Conservation (phyloP, 2,113 vertebrate species). For the Trichechus manatus region DNA sequence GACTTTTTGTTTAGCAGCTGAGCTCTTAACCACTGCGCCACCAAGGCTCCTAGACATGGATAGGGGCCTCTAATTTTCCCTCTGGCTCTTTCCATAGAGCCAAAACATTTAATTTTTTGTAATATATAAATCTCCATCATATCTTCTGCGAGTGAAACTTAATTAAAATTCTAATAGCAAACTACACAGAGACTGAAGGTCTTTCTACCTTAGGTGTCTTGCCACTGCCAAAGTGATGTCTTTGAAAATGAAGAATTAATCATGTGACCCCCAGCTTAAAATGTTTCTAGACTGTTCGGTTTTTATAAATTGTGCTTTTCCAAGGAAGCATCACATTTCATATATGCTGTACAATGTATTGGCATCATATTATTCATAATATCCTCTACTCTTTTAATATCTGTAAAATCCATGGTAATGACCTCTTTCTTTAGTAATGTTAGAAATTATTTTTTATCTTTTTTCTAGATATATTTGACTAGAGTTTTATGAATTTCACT, state of each 20-base stretch:
- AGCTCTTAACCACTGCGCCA: too few species aligned
- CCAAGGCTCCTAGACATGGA: too few species aligned
- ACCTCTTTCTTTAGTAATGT: too few species aligned
- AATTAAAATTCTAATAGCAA: background rate
- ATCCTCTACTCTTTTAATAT: too few species aligned
- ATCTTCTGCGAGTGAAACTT: background rate
- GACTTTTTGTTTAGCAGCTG: background rate
- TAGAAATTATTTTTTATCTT: too few species aligned
- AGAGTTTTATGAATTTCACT: too few species aligned
- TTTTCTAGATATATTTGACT: too few species aligned
- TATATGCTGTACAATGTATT: too few species aligned
- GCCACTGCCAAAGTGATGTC: background rate
- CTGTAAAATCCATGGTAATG: too few species aligned
- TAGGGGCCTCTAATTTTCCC: background rate
- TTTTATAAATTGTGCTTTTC: background rate
- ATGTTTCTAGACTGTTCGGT: background rate
- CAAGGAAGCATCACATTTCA: too few species aligned
- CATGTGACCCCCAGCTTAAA: background rate
- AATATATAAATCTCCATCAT: background rate
- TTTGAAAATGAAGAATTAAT: constrained; percentile 1
- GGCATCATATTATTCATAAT: too few species aligned
- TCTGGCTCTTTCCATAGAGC: background rate
- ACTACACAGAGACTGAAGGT: background rate
- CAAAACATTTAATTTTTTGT: background rate
- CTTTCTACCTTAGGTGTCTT: background rate